Base-by-base conservation (phyloP, 2,888 invertebrate species). In the Pterostichus madidus region DNA sequence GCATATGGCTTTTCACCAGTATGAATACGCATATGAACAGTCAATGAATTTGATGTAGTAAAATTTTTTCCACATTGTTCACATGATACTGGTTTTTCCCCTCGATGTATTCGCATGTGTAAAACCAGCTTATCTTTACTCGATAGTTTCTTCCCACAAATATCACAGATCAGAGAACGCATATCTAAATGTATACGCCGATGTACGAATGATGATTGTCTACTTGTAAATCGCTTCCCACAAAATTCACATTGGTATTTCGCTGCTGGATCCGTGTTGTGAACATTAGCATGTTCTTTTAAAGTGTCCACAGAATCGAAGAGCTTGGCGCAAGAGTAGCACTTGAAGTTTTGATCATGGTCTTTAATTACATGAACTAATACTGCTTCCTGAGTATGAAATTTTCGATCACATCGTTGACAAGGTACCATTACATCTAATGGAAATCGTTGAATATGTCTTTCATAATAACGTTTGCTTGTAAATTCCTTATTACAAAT, bases 51-150 rank as follows among this genome's bases (percentile, higher is more conserved):
- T 8, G 90, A 91, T 15, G 88, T 88, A 83, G 92, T 92, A 85
- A 93, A 93, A 0, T 91, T 88, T 85, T 93, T 93, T 44, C 91
- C 91, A 84, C 93, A 93, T 83, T 91, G 89, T 5, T 91, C 90
- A 84, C 93, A 93, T 44, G 91, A 44, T 8, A 79, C 44, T 64
- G 79, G 79, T 46, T 79, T 79, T 46, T 79, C 79, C n/a, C 92
- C 92, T 0, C 91, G 91, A 83, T 93, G 93, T 0, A 90, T 91
- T 0, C 93, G 91, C 88, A 91, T 91, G 79, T 93, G 93, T 0
- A 91, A 89, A 46, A 90, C 91, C 32, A 90, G 84, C 44, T 87
- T 87, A n/a, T 85, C 87, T 80, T 88, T 88, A 64, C 88, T 87
- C 76, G 88, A 89, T 5, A 89, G 87, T 0, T 87, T 87, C 84